Percentiles rank a stretch among this genome's conserved stretches.
phyloP scores from a whole-genome alignment of 2,888 invertebrate genomes.

The Diaprepes abbreviatus region DNA sequence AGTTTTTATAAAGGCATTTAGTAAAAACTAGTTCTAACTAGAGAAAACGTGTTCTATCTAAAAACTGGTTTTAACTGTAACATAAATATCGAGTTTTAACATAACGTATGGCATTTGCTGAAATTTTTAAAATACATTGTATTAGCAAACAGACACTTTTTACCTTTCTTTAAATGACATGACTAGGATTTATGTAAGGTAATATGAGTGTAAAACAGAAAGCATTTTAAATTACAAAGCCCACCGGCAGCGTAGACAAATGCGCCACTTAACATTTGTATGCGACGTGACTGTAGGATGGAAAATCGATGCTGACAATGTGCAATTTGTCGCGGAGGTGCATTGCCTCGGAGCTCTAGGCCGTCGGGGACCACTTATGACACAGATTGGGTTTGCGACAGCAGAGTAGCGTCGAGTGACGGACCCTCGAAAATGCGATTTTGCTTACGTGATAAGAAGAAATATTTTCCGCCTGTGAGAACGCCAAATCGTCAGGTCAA shows the following conservation, averaged over 20 bases:
- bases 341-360: constrained; percentile 57
- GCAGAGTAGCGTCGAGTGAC: constrained; percentile 41
- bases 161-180: constrained; percentile 9
- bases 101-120: no score
- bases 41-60: no score
- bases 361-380: constrained; percentile 55
- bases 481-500: constrained; percentile 51
- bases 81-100: no score
- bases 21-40: no score
- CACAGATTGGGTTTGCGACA: constrained; percentile 53
- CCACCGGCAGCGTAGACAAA: constrained; percentile 37
- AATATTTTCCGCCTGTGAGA: constrained; percentile 52
- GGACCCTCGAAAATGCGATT: constrained; percentile 56
- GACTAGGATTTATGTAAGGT: constrained; percentile 15
- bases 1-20: no score
- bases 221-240: constrained; percentile 27
- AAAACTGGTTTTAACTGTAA: no score
- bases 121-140: background rate
- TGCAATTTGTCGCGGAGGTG: constrained; percentile 51
- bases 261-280: constrained; percentile 45
- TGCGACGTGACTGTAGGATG: constrained; percentile 43
- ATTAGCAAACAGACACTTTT: background rate
- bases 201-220: constrained; percentile 19
- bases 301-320: constrained; percentile 50
- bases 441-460: constrained; percentile 56